Base-by-base conservation (phyloP, 2,888 invertebrate species). In the Drosophila kanekoi region DNA sequence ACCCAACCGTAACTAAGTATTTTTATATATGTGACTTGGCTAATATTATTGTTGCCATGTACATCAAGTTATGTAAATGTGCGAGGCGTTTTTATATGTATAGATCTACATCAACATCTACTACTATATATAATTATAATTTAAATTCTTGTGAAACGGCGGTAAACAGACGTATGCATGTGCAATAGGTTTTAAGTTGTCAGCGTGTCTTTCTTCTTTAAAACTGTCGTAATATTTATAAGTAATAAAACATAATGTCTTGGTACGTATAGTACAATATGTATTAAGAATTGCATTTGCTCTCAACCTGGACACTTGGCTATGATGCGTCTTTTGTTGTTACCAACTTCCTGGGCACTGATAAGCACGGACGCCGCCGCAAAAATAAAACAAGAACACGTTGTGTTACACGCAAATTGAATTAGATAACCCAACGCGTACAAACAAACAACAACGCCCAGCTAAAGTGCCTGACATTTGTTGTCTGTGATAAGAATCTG, bases 141-240 rank as follows among this genome's bases (percentile, higher is more conserved):
- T 51, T 59, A 28, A 16, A 59, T 65, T 79, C 68, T 51, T 57
- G 56, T 33, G 62, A 47, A 69, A 16, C 40, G 61, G 51, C 78
- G 57, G 71, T 65, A 89, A 87, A 89, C 89, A 89, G 60, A 89
- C 80, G 87, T 85, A 8, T 28, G 86, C 86, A 82, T 72, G 75
- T 79, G 66, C 82, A 89, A 43, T 87, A 79, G 72, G 75, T 73
- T 79, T 89, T 82, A 84, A 79, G 71, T 79, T 89, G 89, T 87
- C 89, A 65, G 66, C 65, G 62, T 67, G 79, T 71, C 44, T 70
- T 32, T 70, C 79, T 76, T 74, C 47, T 4, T 35, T 8, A 23
- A 76, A 84, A 71, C 72, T 69, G 69, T 87, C 72, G 69, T 89
- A 85, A 87, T 72, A 69, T 74, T 71, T 85, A 10, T 40, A 85